Base-by-base conservation (phyloP, 2,888 invertebrate genomes). In the Ommatoiulus sabulosus region DNA sequence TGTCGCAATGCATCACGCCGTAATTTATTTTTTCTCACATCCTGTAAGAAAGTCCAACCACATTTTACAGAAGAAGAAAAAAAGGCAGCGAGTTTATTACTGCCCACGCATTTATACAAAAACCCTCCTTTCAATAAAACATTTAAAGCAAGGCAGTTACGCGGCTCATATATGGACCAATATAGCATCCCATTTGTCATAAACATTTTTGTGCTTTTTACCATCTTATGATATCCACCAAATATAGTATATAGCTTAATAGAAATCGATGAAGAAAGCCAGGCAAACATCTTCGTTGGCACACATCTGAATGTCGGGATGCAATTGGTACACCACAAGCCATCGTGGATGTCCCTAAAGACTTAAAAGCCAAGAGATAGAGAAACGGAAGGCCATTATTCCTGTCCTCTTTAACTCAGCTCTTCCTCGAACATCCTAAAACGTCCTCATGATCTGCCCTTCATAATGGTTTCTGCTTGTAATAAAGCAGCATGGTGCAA, bases 301-400 rank as follows among this genome's bases (percentile, higher is more conserved):
- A 80, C 15, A 35, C 35, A 80, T 80, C 35, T 15, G 12, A 43
- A 80, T 35, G 80, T 43, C 24, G 35, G 80, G 80, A 80, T 10
- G 80, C 80, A 35, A 80, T 80, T 80, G 80, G 80, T 80, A 35
- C 80, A 80, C 80, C 80, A 80, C 80, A 80, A 80, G 80, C 80
- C 80, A 43, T 80, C 80, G 12, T 43, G 80, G 15, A 12, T 35
- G 80, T 80, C 80, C 24, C 72, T 80, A 35, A 80, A 80, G 80
- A 80, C 80, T 35, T 8, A 80, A 80, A 80, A 24, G 80, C 35
- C 80, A 24, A 80, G 80, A 80, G 80, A 80, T 24, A 72, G 20
- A 80, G 80, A 43, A 80, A 80, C 80, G 80, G 80, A 80, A 80
- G 24, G 24, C 80, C 80, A 80, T 80, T 80, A 80, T 80, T 12